Percentiles rank a stretch among this genome's conserved stretches.
Evolutionary conservation across 2,888 invertebrate genomes (phyloP).

Genomic region (Imbricaverruca yamaguchii): DNA sequence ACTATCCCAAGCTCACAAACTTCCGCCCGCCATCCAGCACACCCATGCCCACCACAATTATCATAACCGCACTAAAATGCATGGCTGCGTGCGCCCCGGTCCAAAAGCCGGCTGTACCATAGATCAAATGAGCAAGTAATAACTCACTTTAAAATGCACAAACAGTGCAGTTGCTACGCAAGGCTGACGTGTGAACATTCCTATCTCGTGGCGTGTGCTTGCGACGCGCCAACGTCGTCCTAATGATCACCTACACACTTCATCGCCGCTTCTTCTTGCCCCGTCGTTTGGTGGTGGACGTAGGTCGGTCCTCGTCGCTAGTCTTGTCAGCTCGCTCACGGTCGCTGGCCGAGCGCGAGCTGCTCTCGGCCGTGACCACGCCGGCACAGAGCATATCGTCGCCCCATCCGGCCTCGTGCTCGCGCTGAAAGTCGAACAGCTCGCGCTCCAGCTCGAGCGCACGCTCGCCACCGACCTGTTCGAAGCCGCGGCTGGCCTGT

Average conservation of each 20-base stretch:
- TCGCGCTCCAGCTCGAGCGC: background rate
- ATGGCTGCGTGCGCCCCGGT: too few species aligned
- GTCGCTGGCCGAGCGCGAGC: constrained; percentile 7
- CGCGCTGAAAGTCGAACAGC: background rate
- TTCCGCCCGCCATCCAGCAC: too few species aligned
- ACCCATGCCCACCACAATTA: too few species aligned
- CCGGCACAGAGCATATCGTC: background rate
- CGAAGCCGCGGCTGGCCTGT: background rate
- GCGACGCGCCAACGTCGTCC: too few species aligned
- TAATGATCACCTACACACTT: background rate
- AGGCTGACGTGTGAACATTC: too few species aligned
- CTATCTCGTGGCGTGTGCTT: too few species aligned
- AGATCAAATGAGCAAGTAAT: too few species aligned
- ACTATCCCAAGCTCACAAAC: too few species aligned
- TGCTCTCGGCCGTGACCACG: background rate
- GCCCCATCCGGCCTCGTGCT: constrained; percentile 14
- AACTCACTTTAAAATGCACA: too few species aligned
- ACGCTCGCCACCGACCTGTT: background rate
- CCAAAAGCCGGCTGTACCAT: too few species aligned
- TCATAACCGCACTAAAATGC: too few species aligned
- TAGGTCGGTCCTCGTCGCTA: constrained; percentile 10
- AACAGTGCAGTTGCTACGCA: too few species aligned
- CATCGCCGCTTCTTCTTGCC: constrained; percentile 7
- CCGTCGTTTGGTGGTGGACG: background rate
- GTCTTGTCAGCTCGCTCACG: background rate